Conservation (phyloP, 2,113 vertebrate species). For the Pygoscelis adeliae region DNA sequence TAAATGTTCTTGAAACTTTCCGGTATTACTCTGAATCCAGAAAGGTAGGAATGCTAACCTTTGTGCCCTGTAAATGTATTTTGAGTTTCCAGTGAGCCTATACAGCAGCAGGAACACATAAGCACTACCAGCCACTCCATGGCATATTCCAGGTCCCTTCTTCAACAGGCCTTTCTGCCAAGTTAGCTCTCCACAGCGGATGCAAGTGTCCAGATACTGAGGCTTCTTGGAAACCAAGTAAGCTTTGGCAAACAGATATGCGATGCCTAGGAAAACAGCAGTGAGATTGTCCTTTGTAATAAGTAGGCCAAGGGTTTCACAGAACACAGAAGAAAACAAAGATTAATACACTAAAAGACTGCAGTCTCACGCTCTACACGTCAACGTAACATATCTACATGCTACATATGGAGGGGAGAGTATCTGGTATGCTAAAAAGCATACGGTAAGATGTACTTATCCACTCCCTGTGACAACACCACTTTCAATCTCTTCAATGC, state of each 20-base stretch:
- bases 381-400: fast-evolving
- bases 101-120: constrained; percentile 90
- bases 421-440: background rate
- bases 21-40: background rate
- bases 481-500: background rate
- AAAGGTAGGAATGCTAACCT: constrained; percentile 73
- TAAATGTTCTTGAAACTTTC: background rate
- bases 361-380: background rate
- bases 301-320: background rate
- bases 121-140: constrained; percentile 86
- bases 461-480: background rate
- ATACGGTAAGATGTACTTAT: background rate
- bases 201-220: constrained; percentile 89
- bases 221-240: constrained; percentile 89
- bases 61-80: constrained; percentile 89
- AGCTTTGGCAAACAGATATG: constrained; percentile 90
- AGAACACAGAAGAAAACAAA: background rate
- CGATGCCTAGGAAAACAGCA: constrained; percentile 81
- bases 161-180: constrained; percentile 91
- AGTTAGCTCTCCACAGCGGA: constrained; percentile 87
- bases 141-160: constrained; percentile 91
- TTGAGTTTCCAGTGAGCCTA: constrained; percentile 87
- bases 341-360: background rate
- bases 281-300: background rate
- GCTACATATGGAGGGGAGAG: background rate